Evolutionary conservation across 1,140 invertebrate species (phyloP).

Genomic region (Nomia melanderi): DNA sequence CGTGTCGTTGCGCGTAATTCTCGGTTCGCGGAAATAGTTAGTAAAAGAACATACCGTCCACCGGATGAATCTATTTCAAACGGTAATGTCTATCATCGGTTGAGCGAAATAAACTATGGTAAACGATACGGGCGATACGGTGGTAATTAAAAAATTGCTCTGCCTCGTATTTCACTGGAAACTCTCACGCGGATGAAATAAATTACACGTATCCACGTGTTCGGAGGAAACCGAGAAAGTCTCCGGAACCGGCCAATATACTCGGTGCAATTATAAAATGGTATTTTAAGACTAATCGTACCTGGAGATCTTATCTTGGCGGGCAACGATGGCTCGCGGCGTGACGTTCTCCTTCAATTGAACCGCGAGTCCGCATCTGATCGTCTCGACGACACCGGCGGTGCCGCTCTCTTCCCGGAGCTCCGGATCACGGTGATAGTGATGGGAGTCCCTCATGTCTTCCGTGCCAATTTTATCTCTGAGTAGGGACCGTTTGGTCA

Average conservation of each 20-base stretch:
- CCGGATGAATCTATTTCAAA: no score
- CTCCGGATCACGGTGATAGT: constrained; percentile 79
- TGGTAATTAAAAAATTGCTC: no score
- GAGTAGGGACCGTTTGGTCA: constrained; percentile 82
- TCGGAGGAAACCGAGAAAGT: neutral
- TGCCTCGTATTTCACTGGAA: no score
- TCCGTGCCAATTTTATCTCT: constrained; percentile 76
- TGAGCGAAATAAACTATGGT: no score
- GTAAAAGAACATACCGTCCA: no score
- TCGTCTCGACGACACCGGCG: constrained; percentile 90
- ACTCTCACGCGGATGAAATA: no score
- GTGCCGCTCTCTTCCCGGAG: constrained; percentile 93
- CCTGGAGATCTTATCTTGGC: constrained; percentile 89
- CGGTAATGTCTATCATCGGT: no score
- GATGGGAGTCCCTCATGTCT: constrained; percentile 78
- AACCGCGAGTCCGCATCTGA: constrained; percentile 92
- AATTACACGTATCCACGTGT: no score
- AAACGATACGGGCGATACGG: no score
- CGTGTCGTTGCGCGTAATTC: no score
- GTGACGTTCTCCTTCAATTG: constrained; percentile 92
- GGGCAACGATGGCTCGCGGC: constrained; percentile 86
- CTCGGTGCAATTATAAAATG: neutral
- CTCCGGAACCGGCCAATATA: neutral
- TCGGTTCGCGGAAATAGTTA: no score
- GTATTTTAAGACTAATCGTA: constrained; percentile 61